Percentiles rank a stretch among this genome's conserved stretches.
Evolutionary conservation across 2,113 vertebrate genomes (phyloP).

Genomic region (Talpa occidentalis): DNA sequence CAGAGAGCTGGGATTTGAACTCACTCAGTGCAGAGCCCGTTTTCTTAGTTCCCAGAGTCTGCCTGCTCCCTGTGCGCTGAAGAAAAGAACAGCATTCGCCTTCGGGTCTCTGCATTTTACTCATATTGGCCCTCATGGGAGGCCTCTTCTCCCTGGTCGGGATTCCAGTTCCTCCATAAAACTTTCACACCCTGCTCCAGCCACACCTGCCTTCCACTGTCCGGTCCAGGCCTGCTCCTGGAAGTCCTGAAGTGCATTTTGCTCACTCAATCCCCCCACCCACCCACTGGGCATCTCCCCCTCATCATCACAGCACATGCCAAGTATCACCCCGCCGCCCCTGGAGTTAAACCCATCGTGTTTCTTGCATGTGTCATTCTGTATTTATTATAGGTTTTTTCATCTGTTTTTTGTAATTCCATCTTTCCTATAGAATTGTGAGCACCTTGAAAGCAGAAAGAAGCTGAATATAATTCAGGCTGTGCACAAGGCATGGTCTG

Average conservation of each 20-base stretch:
- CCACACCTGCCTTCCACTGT: neutral
- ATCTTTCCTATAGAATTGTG: neutral
- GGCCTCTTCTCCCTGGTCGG: neutral
- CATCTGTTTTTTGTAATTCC: neutral
- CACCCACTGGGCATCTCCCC: neutral
- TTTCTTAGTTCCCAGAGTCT: neutral
- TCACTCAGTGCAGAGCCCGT: neutral
- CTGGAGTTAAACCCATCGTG: neutral
- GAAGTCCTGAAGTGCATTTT: neutral
- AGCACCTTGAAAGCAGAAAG: neutral
- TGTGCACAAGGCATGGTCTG: neutral
- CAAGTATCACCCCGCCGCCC: neutral
- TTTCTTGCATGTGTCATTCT: neutral
- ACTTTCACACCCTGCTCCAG: neutral
- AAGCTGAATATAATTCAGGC: neutral
- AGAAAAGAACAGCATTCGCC: neutral
- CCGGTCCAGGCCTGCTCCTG: neutral
- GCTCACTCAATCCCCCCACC: too few species aligned
- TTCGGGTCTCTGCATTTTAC: neutral
- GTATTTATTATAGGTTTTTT: neutral
- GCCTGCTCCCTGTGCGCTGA: neutral
- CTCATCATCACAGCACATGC: neutral
- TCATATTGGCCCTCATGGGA: neutral
- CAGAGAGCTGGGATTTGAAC: neutral
- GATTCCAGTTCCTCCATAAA: neutral